Conservation (phyloP, 37 sponge, comb jelly and placozoan species). For the Chondrosia reniformis region DNA sequence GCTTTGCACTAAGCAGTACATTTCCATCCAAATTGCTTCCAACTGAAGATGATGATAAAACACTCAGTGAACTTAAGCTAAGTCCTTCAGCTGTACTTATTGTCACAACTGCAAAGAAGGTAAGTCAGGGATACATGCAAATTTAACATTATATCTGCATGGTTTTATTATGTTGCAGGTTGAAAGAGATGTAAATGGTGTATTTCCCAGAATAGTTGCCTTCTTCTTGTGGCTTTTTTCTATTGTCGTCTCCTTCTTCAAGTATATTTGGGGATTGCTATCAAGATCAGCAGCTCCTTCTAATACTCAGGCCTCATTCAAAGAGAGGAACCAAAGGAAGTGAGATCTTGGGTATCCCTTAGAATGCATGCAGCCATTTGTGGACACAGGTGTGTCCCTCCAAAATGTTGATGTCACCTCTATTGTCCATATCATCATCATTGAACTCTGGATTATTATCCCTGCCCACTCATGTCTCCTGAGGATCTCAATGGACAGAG, state of each 20-base stretch:
- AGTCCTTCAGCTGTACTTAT: conserved; percentile 52
- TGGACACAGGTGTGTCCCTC: neutral
- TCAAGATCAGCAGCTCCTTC: neutral
- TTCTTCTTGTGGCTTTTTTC: neutral
- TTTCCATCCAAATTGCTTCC: neutral
- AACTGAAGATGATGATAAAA: neutral
- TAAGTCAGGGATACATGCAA: too few relatives aligned
- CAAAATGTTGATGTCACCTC: neutral
- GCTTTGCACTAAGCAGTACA: neutral
- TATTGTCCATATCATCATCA: too few relatives aligned
- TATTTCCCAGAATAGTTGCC: neutral
- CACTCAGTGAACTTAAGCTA: conserved; percentile 40
- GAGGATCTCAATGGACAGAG: too few relatives aligned
- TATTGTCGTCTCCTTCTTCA: neutral
- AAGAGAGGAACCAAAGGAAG: neutral
- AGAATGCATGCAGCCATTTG: neutral
- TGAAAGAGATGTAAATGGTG: conserved; percentile 1
- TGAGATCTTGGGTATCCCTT: neutral
- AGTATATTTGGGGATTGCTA: neutral
- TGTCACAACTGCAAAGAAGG: too few relatives aligned
- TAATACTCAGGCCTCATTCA: neutral
- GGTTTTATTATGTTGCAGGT: too few relatives aligned
- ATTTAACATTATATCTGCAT: too few relatives aligned
- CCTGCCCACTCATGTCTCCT: too few relatives aligned
- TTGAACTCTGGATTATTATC: too few relatives aligned